phyloP scores from a whole-genome alignment of 1,140 invertebrate genomes.

The Saccostrea echinata region DNA sequence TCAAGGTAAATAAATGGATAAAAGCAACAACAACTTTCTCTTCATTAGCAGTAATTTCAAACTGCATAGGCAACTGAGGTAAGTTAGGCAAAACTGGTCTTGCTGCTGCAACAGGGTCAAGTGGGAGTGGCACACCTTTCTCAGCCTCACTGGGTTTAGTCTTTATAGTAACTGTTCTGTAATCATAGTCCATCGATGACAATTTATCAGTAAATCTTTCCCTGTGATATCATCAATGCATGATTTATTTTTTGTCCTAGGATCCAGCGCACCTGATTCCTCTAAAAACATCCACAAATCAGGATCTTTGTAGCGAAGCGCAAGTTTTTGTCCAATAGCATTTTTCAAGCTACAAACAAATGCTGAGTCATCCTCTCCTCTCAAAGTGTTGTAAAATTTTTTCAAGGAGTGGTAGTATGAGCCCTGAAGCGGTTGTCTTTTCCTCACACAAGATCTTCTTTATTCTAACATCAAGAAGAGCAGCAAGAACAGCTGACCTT shows the following conservation, averaged over 20 bases:
- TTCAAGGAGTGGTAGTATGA: slow-evolving; percentile 4
- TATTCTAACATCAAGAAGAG: slow-evolving; percentile 33
- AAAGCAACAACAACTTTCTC: too few relatives aligned
- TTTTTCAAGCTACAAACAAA: slow-evolving; percentile 1
- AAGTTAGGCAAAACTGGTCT: background rate
- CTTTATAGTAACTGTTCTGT: background rate
- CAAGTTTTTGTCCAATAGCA: slow-evolving; percentile 8
- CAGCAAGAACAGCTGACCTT: slow-evolving; percentile 35
- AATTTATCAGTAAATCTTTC: background rate
- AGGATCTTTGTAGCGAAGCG: background rate
- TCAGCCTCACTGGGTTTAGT: background rate
- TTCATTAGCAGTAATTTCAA: background rate
- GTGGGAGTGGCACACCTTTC: background rate
- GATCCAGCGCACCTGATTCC: background rate
- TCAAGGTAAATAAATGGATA: too few relatives aligned
- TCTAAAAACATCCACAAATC: background rate
- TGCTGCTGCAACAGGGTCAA: background rate
- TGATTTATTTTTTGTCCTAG: background rate
- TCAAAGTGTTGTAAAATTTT: slow-evolving; percentile 9
- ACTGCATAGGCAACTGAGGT: background rate
- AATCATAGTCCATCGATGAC: background rate
- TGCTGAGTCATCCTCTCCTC: background rate
- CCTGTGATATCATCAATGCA: background rate
- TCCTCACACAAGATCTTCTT: slow-evolving; percentile 25
- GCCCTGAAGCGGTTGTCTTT: background rate